These are phyloP conservation scores for Hiodon alosoides DNA, from an alignment of 2,113 vertebrate genomes.

Conservation along the genomic window DNA sequence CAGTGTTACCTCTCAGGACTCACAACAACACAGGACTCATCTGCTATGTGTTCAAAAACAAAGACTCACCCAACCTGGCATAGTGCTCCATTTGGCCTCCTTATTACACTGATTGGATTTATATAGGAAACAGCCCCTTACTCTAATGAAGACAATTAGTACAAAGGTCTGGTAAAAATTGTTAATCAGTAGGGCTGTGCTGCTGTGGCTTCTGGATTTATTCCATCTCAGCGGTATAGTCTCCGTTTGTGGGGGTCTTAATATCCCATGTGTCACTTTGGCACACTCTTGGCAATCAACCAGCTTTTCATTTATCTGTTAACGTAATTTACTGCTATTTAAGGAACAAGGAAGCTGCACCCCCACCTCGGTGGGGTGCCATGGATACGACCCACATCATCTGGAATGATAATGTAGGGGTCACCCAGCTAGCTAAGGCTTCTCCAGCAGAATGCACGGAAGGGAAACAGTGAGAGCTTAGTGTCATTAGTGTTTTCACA, in stretches of 20 bases:
- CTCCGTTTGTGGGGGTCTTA: constrained; percentile 47
- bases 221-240: constrained; percentile 53
- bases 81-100: constrained; percentile 30
- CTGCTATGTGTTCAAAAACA: constrained; percentile 16
- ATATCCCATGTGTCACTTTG: constrained; percentile 59
- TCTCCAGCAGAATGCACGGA: background rate
- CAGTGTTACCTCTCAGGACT: background rate
- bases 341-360: constrained; percentile 53
- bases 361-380: constrained; percentile 29
- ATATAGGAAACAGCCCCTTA: constrained; percentile 56
- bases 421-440: constrained; percentile 11
- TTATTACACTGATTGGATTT: constrained; percentile 52
- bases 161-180: constrained; percentile 53
- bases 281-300: constrained; percentile 59
- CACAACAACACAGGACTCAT: background rate
- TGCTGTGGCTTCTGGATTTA: constrained; percentile 47
- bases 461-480: background rate
- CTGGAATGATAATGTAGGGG: constrained; percentile 40
- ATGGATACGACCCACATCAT: constrained; percentile 55
- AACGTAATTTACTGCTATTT: constrained; percentile 68
- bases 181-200: constrained; percentile 54
- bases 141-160: constrained; percentile 63
- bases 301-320: constrained; percentile 64
- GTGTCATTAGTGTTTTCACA: no score
- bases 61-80: constrained; percentile 4